Evolutionary conservation across 2,797 vertebrate genomes (phyloP).

Genomic region (Apogon talboti): DNA sequence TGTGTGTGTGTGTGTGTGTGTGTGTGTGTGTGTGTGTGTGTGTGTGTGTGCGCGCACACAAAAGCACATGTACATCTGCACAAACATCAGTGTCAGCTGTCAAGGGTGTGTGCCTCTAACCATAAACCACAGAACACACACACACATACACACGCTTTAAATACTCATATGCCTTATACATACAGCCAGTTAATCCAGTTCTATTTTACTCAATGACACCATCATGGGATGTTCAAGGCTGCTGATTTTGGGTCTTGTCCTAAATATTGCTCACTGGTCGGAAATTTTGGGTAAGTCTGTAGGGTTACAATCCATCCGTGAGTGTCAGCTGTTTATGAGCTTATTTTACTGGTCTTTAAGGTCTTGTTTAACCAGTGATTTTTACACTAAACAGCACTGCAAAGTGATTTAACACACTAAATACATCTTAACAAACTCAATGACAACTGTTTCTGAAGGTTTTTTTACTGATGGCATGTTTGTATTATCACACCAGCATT

Average conservation of each 20-base stretch:
- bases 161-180: slow-evolving; percentile 43
- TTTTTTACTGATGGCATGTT: slow-evolving; percentile 32
- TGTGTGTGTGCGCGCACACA: slow-evolving; percentile 18
- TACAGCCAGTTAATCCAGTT: slow-evolving; percentile 35
- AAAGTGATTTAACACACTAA: slow-evolving; percentile 44
- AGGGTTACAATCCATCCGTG: slow-evolving; percentile 62
- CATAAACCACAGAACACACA: slow-evolving; percentile 47
- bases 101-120: slow-evolving; percentile 62
- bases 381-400: slow-evolving; percentile 45
- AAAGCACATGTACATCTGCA: slow-evolving; percentile 16
- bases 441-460: slow-evolving; percentile 22
- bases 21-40: slow-evolving; percentile 28
- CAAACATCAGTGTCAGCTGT: slow-evolving; percentile 52
- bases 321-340: slow-evolving; percentile 65
- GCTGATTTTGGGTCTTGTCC: slow-evolving; percentile 74
- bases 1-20: slow-evolving; percentile 28
- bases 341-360: slow-evolving; percentile 64
- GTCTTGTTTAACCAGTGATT: slow-evolving; percentile 67
- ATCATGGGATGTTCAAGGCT: slow-evolving; percentile 77
- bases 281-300: slow-evolving; percentile 78
- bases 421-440: slow-evolving; percentile 24
- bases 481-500: slow-evolving; percentile 31
- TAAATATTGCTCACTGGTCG: slow-evolving; percentile 73
- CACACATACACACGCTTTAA: slow-evolving; percentile 55
- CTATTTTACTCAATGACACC: slow-evolving; percentile 65